A percentile compares a stretch with the other conserved stretches of the same genome.
These are phyloP conservation scores for Holothuria glaberrima DNA, from an alignment of 35 echinoderm and acorn worm species.

Conservation along the genomic window DNA sequence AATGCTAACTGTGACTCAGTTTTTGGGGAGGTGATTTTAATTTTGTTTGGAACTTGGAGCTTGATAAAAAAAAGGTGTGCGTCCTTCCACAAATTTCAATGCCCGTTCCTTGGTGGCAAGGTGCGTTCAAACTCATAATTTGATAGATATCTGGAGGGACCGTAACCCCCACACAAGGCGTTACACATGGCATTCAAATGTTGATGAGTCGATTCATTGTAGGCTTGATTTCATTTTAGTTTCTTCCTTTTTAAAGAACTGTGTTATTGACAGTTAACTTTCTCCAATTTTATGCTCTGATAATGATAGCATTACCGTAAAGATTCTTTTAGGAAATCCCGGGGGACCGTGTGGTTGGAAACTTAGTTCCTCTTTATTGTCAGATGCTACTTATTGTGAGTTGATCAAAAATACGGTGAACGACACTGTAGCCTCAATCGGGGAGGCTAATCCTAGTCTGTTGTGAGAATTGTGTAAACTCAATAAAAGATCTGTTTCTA, in stretches of 20 bases:
- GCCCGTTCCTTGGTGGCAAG: not conserved
- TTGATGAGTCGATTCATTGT: conserved; percentile 19
- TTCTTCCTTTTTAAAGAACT: not conserved
- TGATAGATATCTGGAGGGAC: not conserved
- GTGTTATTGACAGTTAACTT: not conserved
- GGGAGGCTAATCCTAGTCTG: not conserved
- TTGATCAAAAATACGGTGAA: not conserved
- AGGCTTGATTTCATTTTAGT: conserved; percentile 30
- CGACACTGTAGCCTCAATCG: not conserved
- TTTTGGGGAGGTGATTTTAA: conserved; percentile 3
- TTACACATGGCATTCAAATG: not conserved
- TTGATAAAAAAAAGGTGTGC: not conserved
- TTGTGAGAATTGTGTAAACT: conserved; percentile 8
- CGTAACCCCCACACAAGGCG: not conserved
- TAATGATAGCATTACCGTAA: not conserved
- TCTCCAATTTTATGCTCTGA: conserved; percentile 1
- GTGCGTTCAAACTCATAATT: not conserved
- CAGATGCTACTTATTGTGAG: too few relatives aligned
- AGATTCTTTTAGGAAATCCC: not conserved
- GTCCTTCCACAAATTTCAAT: not conserved
- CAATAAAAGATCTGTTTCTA: not conserved
- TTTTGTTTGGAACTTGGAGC: not conserved
- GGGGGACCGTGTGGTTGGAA: conserved; percentile 50
- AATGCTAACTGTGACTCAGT: not conserved
- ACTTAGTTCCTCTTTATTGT: conserved; percentile 21